Base-by-base conservation (phyloP, 2,888 invertebrate species). In the Napeogenes sylphis region DNA sequence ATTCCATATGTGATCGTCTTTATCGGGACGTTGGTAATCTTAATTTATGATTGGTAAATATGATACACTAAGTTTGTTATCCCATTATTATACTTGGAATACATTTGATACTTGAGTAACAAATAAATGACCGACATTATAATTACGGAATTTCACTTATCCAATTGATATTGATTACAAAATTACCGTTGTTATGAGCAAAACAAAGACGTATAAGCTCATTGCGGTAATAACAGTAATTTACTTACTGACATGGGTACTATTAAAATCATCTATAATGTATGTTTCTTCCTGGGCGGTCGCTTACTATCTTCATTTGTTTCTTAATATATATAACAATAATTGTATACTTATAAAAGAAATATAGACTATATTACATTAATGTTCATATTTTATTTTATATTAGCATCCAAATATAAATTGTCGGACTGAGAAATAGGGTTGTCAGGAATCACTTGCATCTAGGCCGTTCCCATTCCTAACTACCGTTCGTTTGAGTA, bases 221-320 rank as follows among this genome's bases (percentile, higher is more conserved):
- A 12, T 58, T 66, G 64, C 51, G 61, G 55, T 64, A 57, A 66
- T 64, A 63, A 62, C 60, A 64, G 66, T 62, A 64, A 64, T 66
- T 67, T 62, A 57, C 61, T 59, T 65, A 61, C 55, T 62, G 59
- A 58, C 65, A 65, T 60, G 3, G 42, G 56, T 51, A 57, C 21
- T 57, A 30, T 62, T 63, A 57, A 65, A 65, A 56, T 42, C 38
- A 38, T 33, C 60, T 59, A 38, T 42, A 42, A 45, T 57, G 45
- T 32, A 63, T 57, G 33, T 55, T 58, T 59, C 61, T 47, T 42
- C 14, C 30, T 55, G 63, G 63, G 63, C 57, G 62, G 68, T 64
- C 64, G 51, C 59, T 54, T 45, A 56, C 56, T 59, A 63, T 21
- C 21, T 21, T 21, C 21, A 21, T 21, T 21, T 21, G 21, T 21